These are phyloP conservation scores for Cebus imitator DNA, from an alignment of 2,113 vertebrate species.

Conservation along the genomic window DNA sequence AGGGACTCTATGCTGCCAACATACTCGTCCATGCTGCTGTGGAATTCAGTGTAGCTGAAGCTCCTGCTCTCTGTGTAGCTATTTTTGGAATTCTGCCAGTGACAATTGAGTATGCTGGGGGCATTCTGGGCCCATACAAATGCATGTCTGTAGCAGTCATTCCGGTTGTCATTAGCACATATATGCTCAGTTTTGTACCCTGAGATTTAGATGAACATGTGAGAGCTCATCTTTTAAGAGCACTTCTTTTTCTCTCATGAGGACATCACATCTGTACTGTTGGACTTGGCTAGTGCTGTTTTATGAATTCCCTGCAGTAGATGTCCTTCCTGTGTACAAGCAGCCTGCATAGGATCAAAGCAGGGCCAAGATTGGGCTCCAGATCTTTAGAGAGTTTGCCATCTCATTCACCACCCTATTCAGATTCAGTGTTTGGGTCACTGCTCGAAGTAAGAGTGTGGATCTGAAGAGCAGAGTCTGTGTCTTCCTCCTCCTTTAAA, in stretches of 20 bases:
- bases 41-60: slow-evolving; percentile 65
- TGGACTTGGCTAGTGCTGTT: slow-evolving; percentile 46
- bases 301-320: slow-evolving; percentile 61
- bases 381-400: neutral
- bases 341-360: neutral
- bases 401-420: slow-evolving; percentile 32
- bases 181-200: slow-evolving; percentile 28
- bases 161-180: slow-evolving; percentile 28
- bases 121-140: slow-evolving; percentile 54
- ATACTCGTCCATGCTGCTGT: slow-evolving; percentile 21
- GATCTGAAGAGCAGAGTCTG: neutral
- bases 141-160: slow-evolving; percentile 15
- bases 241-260: slow-evolving; percentile 42
- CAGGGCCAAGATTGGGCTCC: neutral
- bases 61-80: slow-evolving; percentile 48
- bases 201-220: slow-evolving; percentile 53
- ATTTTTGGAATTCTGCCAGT: neutral
- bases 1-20: slow-evolving; percentile 55
- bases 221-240: neutral
- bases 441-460: fast-evolving
- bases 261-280: slow-evolving; percentile 44
- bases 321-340: neutral
- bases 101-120: slow-evolving; percentile 54
- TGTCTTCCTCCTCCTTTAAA: neutral
- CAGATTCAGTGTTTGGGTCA: neutral